phyloP scores from a whole-genome alignment of 2,888 invertebrate species.

The Erannis defoliaria region DNA sequence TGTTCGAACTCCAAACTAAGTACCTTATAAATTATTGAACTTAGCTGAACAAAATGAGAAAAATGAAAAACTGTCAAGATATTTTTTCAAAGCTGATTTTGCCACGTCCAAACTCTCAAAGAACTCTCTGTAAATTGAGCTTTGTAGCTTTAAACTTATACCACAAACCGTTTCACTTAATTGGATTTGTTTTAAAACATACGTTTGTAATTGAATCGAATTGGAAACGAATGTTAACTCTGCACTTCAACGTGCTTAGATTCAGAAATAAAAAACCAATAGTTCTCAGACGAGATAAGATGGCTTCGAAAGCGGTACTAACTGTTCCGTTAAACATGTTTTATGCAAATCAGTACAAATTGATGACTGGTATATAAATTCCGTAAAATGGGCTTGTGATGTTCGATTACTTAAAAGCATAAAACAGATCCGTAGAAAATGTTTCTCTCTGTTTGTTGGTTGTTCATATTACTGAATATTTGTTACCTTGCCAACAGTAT shows the following conservation, averaged over 20 bases:
- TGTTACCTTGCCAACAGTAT: too few species aligned
- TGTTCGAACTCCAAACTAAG: too few species aligned
- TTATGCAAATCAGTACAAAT: conserved; percentile 34
- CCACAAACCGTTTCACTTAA: conserved; percentile 51
- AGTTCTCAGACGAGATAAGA: conserved; percentile 41
- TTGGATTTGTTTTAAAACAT: conserved; percentile 72
- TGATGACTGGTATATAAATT: conserved; percentile 21
- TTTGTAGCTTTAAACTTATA: conserved; percentile 39
- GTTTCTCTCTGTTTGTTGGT: not conserved
- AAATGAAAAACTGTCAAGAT: too few species aligned
- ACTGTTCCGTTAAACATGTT: conserved; percentile 30
- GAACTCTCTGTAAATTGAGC: too few species aligned
- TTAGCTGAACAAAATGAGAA: too few species aligned
- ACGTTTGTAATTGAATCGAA: conserved; percentile 75
- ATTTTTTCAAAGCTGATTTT: too few species aligned
- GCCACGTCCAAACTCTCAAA: not conserved
- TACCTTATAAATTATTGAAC: too few species aligned
- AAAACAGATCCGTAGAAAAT: not conserved
- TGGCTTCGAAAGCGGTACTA: conserved; percentile 5
- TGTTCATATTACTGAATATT: too few species aligned
- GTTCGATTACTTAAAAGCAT: conserved; percentile 2
- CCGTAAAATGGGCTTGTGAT: conserved; percentile 13
- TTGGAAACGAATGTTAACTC: conserved; percentile 61
- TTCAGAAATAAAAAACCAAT: conserved; percentile 49
- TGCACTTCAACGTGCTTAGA: conserved; percentile 57